Conservation (phyloP, 2,113 vertebrate genomes). For the Myanophis thanlyinensis region DNA sequence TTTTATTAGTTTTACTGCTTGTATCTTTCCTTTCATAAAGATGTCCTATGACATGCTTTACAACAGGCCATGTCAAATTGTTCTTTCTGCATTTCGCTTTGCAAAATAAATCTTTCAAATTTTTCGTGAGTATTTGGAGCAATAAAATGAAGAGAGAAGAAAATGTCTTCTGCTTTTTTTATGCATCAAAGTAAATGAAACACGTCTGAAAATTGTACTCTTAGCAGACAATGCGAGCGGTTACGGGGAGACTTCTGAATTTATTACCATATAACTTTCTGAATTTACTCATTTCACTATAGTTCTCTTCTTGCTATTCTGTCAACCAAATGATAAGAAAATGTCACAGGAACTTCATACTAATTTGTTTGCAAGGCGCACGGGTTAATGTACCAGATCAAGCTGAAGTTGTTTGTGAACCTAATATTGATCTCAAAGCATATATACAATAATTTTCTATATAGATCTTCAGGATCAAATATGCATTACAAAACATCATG, state of each 20-base stretch:
- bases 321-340: constrained; percentile 40
- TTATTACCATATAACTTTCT: constrained; percentile 12
- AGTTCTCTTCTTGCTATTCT: constrained; percentile 46
- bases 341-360: constrained; percentile 24
- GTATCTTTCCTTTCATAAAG: background rate
- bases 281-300: constrained; percentile 20
- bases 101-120: background rate
- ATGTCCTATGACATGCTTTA: background rate
- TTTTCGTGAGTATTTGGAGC: background rate
- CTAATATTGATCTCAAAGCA: background rate
- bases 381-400: background rate
- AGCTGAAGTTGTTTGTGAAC: background rate
- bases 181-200: background rate
- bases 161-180: background rate
- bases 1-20: background rate
- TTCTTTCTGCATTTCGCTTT: background rate
- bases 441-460: background rate
- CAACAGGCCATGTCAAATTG: background rate
- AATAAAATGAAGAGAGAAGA: background rate
- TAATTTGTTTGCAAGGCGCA: background rate
- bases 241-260: background rate
- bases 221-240: background rate
- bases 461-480: background rate
- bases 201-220: background rate
- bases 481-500: background rate